Percentiles rank a stretch among this genome's conserved stretches.
Conservation (phyloP, 2,113 vertebrate species). For the Theropithecus gelada region DNA sequence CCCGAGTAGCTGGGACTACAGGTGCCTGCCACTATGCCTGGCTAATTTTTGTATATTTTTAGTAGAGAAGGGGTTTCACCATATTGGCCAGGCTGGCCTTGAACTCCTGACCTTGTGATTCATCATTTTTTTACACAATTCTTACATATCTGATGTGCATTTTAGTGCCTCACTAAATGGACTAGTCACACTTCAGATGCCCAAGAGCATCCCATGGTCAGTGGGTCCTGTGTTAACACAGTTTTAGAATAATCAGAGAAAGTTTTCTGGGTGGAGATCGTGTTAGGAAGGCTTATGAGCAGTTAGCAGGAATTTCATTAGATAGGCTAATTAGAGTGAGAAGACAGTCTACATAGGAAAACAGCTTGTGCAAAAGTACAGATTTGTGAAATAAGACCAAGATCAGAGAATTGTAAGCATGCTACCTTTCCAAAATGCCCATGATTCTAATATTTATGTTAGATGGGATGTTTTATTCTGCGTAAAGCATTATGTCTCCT, state of each 20-base stretch:
- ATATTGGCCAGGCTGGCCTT: too few relatives aligned
- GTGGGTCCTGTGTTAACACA: too few relatives aligned
- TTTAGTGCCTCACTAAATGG: background rate
- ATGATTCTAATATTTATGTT: background rate
- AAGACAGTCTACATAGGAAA: background rate
- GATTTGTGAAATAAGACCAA: background rate
- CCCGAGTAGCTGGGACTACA: too few relatives aligned
- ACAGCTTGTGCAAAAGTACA: background rate
- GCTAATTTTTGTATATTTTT: too few relatives aligned
- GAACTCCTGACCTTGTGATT: too few relatives aligned
- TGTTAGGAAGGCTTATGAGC: background rate
- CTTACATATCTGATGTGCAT: background rate
- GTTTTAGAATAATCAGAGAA: background rate
- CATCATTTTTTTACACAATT: too few relatives aligned
- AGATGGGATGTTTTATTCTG: background rate
- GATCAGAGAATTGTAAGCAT: background rate
- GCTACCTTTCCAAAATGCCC: background rate
- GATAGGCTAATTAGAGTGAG: background rate
- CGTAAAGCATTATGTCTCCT: background rate
- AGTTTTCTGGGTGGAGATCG: background rate
- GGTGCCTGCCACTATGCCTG: too few relatives aligned
- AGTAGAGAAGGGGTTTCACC: too few relatives aligned
- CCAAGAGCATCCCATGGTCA: background rate
- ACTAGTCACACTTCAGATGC: background rate
- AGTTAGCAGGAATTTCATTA: background rate